phyloP scores from a whole-genome alignment of 2,888 invertebrate species.

The Allolobophora icterica region DNA sequence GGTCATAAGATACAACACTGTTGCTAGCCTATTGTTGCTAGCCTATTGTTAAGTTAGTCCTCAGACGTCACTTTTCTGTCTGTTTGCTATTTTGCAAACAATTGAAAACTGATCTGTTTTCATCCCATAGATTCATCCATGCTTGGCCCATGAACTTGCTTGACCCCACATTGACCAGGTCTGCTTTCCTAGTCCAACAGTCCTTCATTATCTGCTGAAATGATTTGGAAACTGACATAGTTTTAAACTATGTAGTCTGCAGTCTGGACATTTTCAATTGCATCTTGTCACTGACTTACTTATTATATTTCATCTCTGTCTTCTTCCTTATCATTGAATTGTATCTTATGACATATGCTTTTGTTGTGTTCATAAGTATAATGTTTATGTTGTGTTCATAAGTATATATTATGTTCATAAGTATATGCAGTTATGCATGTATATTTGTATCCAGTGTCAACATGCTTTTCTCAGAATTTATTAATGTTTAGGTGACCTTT shows the following conservation, averaged over 20 bases:
- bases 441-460: too few relatives aligned
- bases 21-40: not conserved
- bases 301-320: not conserved
- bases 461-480: too few relatives aligned
- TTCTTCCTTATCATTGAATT: not conserved
- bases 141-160: too few relatives aligned
- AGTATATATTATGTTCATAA: too few relatives aligned
- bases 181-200: not conserved
- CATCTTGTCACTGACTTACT: not conserved
- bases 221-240: not conserved
- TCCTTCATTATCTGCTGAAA: not conserved
- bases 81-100: not conserved
- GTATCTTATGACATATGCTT: not conserved
- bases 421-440: too few relatives aligned
- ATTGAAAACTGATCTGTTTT: not conserved
- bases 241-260: not conserved
- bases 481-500: too few relatives aligned
- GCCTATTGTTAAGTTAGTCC: not conserved
- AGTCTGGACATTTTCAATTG: not conserved
- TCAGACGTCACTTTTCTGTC: not conserved
- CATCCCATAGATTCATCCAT: too few relatives aligned
- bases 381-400: too few relatives aligned
- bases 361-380: not conserved
- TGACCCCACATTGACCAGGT: not conserved
- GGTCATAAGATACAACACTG: too few relatives aligned